Base-by-base conservation (phyloP, 2,797 vertebrate genomes). In the Strix occidentalis region DNA sequence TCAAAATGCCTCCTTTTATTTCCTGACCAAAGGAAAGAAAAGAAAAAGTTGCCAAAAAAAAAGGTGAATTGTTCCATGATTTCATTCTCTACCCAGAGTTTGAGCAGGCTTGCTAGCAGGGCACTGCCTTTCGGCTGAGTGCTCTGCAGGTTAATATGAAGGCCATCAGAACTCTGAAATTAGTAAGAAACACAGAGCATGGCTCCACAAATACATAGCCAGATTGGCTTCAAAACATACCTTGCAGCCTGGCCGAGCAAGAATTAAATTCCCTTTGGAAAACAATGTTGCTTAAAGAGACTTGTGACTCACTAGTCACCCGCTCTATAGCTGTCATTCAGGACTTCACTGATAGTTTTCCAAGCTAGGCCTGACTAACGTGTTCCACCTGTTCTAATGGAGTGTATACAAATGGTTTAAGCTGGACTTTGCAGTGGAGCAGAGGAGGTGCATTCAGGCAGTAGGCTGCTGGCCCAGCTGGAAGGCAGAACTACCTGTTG, bases 391-490 rank as follows among this genome's bases (percentile, higher is more conserved):
- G 39, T 35, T 51, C 39, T 68, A 5, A 35, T 41, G 56, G 46
- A 45, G 19, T 3, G 19, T 35, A 9, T 43, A 11, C 10, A 25
- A 50, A 39, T 5, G 37, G 18, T 37, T 64, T 28, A 37, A 53
- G 41, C 37, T 57, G n/a, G 35, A 37, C 71, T 83, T 74, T 31
- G 57, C 53, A 51, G 21, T 6, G 19, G 56, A 50, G 31, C 41
- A 21, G 71, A 41, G 11, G 18, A 66, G 56, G 6, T 45, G 57
- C 1, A 2, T 31, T 41, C 29, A 24, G 57, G 57, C 16, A 24
- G 39, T 16, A 0, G 0, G 26, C 33, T 13, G 19, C 16, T 60
- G 10, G 35, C 15, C 10, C 35, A 63, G 18, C 29, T 71, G 28
- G 0, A 14, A 56, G 39, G 39, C n/a, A 79, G 76, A 78, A 4